phyloP scores from a whole-genome alignment of 2,797 vertebrate species.

The Orestias chungarensis region DNA sequence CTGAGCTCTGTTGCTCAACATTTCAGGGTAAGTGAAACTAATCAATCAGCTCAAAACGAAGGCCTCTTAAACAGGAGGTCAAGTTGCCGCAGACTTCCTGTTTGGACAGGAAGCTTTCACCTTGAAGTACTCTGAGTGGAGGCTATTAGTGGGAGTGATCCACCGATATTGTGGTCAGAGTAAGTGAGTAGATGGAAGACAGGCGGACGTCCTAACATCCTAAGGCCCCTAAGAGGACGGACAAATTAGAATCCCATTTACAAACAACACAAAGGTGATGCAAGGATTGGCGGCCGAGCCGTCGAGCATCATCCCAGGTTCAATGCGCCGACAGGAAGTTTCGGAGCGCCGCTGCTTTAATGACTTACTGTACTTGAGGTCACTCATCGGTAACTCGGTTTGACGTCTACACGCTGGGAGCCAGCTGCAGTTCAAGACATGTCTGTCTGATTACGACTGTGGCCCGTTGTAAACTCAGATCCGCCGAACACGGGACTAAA shows the following conservation, averaged over 20 bases:
- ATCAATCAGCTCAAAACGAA: conserved; percentile 28
- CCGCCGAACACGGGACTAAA: conserved; percentile 9
- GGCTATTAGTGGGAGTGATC: conserved; percentile 67
- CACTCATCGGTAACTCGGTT: conserved; percentile 44
- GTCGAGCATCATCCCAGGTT: conserved; percentile 18
- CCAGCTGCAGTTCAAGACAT: conserved; percentile 17
- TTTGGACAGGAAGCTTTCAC: conserved; percentile 58
- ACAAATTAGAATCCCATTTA: conserved; percentile 38
- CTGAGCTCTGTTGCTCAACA: not conserved
- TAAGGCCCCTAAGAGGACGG: conserved; percentile 17
- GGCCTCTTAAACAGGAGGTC: conserved; percentile 5
- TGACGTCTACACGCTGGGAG: conserved; percentile 26
- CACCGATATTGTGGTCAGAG: conserved; percentile 60
- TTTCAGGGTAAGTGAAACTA: not conserved
- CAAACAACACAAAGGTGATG: conserved; percentile 46
- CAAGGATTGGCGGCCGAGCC: conserved; percentile 26
- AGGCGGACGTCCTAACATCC: conserved; percentile 14
- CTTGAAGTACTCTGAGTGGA: conserved; percentile 47
- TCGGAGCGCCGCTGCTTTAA: conserved; percentile 17
- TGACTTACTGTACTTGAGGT: conserved; percentile 44
- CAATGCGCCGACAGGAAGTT: conserved; percentile 18
- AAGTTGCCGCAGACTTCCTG: conserved; percentile 2
- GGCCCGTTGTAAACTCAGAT: conserved; percentile 19
- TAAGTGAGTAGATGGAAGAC: conserved; percentile 13
- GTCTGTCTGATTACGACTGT: conserved; percentile 20